phyloP scores from a whole-genome alignment of 2,113 vertebrate species.

The Prunella fulvescens region DNA sequence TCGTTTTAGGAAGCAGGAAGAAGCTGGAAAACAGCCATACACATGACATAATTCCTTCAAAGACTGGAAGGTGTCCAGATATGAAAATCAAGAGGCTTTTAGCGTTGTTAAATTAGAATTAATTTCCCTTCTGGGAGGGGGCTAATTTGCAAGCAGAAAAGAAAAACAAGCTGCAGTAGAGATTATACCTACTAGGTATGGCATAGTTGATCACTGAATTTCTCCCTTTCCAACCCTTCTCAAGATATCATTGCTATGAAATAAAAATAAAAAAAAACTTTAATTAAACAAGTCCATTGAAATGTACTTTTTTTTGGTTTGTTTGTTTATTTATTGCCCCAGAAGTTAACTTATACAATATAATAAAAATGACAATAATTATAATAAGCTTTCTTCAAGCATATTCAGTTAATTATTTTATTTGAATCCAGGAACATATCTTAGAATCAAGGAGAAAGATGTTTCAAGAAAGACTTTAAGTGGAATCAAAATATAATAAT shows the following conservation, averaged over 20 bases:
- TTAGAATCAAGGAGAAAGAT: not conserved
- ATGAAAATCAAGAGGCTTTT: conserved; percentile 41
- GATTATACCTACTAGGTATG: not conserved
- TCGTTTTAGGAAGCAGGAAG: not conserved
- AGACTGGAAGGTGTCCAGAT: conserved; percentile 31
- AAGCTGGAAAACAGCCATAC: conserved; percentile 11
- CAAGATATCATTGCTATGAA: not conserved
- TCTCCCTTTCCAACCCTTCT: not conserved
- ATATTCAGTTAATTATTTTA: not conserved
- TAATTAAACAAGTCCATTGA: not conserved
- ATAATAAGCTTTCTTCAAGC: not conserved
- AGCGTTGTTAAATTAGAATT: conserved; percentile 30
- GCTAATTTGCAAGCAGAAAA: conserved; percentile 1
- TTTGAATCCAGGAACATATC: too few species aligned
- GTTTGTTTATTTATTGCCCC: not conserved
- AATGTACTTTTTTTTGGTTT: accelerated
- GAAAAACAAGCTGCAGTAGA: not conserved
- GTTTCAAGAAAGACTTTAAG: not conserved
- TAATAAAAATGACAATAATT: not conserved
- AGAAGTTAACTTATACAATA: not conserved
- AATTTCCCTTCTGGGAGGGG: conserved; percentile 25
- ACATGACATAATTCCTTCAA: conserved; percentile 33
- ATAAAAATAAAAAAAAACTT: not conserved
- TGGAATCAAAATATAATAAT: not conserved
- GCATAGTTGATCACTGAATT: not conserved